A percentile compares a stretch with the other conserved stretches of the same genome.
Conservation (phyloP, 2,888 invertebrate species). For the Apamea crenata region DNA sequence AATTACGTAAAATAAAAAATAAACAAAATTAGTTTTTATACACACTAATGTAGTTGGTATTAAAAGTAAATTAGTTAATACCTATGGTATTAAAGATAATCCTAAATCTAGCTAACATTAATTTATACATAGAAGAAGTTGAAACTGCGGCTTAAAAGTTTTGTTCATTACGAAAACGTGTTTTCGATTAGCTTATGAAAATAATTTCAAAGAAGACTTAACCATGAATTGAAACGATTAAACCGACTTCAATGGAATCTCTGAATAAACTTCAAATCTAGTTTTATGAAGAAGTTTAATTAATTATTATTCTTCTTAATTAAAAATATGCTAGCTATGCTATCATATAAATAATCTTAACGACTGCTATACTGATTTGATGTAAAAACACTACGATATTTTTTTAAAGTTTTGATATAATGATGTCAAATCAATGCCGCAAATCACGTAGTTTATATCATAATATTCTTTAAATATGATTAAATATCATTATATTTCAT, state of each 20-base stretch:
- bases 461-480: neutral
- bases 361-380: neutral
- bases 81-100: neutral
- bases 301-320: neutral
- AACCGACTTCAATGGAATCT: constrained; percentile 3
- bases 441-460: neutral
- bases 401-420: neutral
- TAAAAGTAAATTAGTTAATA: neutral
- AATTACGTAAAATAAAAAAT: neutral
- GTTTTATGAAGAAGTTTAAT: neutral
- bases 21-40: neutral
- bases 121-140: neutral
- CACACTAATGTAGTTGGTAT: neutral
- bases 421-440: neutral
- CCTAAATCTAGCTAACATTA: no score
- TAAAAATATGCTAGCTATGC: neutral
- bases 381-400: neutral
- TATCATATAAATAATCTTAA: neutral
- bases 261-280: neutral
- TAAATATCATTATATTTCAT: neutral
- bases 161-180: neutral
- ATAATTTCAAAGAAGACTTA: neutral
- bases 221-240: neutral
- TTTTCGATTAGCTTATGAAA: neutral
- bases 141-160: neutral